These are phyloP conservation scores for Peromyscus melanophrys DNA, from an alignment of 2,797 vertebrate genomes.

Conservation along the genomic window DNA sequence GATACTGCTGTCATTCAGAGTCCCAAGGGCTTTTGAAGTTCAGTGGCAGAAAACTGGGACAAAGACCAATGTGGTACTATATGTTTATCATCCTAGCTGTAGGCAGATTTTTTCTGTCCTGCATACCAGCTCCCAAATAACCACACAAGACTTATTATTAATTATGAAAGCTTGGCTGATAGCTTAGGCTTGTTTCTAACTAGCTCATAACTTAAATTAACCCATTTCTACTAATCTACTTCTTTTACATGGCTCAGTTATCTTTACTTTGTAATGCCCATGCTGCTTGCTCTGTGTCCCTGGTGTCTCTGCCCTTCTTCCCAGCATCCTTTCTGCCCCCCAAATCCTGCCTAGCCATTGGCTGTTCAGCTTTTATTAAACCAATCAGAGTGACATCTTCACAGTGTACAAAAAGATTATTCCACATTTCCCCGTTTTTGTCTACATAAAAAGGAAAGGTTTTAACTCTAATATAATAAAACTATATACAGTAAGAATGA, in stretches of 20 bases:
- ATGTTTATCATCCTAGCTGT: neutral
- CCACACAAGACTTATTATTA: neutral
- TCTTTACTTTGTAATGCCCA: neutral
- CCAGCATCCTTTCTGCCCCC: neutral
- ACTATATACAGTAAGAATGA: too few species aligned
- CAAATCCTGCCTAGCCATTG: neutral
- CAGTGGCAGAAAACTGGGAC: neutral
- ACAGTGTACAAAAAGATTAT: too few species aligned
- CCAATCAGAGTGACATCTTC: too few species aligned
- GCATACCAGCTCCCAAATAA: neutral
- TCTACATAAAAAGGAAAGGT: too few species aligned
- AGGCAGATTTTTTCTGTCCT: neutral
- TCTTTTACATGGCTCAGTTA: neutral
- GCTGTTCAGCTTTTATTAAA: too few species aligned
- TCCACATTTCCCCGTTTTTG: too few species aligned
- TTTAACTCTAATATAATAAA: too few species aligned
- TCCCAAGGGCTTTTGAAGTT: slow-evolving; percentile 6
- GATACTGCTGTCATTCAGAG: neutral
- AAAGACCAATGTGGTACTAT: neutral
- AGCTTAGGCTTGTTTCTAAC: neutral
- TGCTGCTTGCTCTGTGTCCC: neutral
- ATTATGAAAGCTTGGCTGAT: neutral
- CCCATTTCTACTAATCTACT: neutral
- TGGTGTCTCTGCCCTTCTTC: neutral
- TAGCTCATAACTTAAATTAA: neutral